Conservation (phyloP, 1,140 invertebrate genomes). For the Ericerus pela region DNA sequence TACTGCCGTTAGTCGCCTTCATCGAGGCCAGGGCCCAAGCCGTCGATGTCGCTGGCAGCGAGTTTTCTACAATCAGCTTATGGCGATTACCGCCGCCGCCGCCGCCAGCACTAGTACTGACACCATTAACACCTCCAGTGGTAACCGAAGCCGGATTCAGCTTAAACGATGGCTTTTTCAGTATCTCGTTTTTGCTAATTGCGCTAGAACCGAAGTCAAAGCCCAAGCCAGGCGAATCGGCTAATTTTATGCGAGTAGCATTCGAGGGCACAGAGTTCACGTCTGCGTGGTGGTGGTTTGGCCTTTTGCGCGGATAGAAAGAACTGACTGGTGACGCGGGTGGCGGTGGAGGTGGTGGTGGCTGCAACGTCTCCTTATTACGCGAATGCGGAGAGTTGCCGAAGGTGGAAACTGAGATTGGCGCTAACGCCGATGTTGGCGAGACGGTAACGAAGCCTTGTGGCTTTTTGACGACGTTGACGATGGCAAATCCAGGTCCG, state of each 20-base stretch:
- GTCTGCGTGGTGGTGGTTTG: neutral
- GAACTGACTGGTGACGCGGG: neutral
- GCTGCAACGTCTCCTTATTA: neutral
- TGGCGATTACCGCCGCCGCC: neutral
- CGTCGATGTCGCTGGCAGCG: conserved; percentile 15
- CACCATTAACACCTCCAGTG: neutral
- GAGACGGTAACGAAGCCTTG: neutral
- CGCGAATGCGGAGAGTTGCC: neutral
- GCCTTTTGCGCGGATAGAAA: neutral
- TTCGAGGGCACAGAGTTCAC: no score
- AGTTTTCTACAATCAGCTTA: neutral
- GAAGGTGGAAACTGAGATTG: no score
- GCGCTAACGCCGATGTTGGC: neutral
- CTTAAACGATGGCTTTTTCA: neutral
- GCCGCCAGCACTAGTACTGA: no score
- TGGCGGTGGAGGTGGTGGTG: neutral
- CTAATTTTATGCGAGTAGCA: no score
- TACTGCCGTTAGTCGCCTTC: conserved; percentile 11
- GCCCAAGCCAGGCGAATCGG: no score
- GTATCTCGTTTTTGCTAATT: neutral
- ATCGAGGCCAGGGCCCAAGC: conserved; percentile 17
- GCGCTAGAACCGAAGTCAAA: neutral
- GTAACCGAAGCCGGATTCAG: neutral
- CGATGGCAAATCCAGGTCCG: neutral
- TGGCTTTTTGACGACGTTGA: neutral